Conservation (phyloP, 2,888 invertebrate species). For the Rhaphigaster nebulosa region DNA sequence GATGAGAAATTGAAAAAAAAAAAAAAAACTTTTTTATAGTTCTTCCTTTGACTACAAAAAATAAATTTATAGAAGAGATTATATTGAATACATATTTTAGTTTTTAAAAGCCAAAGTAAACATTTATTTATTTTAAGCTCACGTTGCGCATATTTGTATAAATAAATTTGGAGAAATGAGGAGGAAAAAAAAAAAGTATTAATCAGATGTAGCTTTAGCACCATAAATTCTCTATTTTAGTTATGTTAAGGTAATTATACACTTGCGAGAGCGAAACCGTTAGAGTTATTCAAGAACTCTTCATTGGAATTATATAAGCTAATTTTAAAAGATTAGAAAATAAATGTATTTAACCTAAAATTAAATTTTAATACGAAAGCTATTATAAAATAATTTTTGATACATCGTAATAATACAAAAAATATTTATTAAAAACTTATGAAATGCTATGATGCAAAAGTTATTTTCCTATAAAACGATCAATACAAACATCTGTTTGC, state of each 20-base stretch:
- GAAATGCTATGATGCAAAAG: too few species aligned
- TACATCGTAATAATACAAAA: too few species aligned
- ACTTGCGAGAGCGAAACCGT: neutral
- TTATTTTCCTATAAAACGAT: too few species aligned
- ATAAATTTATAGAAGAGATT: neutral
- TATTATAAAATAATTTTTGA: neutral
- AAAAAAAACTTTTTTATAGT: neutral
- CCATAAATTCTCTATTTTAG: neutral
- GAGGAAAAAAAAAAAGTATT: neutral
- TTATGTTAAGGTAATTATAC: neutral
- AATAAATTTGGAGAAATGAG: neutral
- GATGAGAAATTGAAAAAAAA: neutral
- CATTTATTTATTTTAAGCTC: conserved; percentile 34
- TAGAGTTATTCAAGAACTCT: neutral
- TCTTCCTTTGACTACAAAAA: conserved; percentile 16
- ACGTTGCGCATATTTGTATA: neutral
- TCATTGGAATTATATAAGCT: neutral
- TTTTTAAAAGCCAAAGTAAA: conserved; percentile 41
- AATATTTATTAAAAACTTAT: too few species aligned
- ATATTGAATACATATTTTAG: conserved; percentile 9
- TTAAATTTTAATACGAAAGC: too few species aligned
- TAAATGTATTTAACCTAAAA: too few species aligned
- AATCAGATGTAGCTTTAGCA: neutral
- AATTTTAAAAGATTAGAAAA: neutral
- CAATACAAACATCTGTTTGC: too few species aligned